Percentiles rank a stretch among this genome's conserved stretches.
phyloP scores from a whole-genome alignment of 2,797 vertebrate species.

The Ptychadena robeensis region DNA sequence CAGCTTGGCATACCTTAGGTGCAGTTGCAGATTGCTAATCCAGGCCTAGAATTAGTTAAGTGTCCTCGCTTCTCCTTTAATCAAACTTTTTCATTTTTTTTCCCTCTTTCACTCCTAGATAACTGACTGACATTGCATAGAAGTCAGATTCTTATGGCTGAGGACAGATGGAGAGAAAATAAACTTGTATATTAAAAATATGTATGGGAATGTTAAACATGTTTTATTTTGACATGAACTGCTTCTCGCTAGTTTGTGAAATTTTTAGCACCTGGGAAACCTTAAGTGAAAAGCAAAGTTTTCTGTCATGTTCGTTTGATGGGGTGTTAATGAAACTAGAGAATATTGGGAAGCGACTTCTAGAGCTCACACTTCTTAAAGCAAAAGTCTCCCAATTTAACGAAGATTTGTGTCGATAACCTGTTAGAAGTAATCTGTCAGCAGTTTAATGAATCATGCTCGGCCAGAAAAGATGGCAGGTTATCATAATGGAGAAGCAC shows the following conservation, averaged over 20 bases:
- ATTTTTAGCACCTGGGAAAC: conserved; percentile 56
- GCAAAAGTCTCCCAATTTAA: background rate
- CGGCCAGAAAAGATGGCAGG: too few relatives aligned
- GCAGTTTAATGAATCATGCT: too few relatives aligned
- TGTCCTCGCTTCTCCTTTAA: conserved; percentile 13
- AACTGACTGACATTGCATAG: conserved; percentile 18
- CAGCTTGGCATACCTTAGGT: too few relatives aligned
- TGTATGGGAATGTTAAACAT: conserved; percentile 52
- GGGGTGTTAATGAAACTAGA: conserved; percentile 55
- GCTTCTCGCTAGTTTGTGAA: conserved; percentile 50
- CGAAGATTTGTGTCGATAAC: too few relatives aligned
- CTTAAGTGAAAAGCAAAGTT: conserved; percentile 30
- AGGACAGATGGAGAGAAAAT: conserved; percentile 57
- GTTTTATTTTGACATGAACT: conserved; percentile 58
- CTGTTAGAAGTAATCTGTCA: too few relatives aligned
- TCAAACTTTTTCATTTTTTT: conserved; percentile 33
- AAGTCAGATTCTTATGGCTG: conserved; percentile 45
- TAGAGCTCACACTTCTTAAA: conserved; percentile 1
- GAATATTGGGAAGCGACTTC: conserved; percentile 14
- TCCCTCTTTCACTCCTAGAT: conserved; percentile 3
- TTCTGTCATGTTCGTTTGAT: conserved; percentile 49
- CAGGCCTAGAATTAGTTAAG: background rate
- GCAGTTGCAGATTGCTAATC: background rate
- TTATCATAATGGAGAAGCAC: too few relatives aligned
- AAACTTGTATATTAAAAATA: conserved; percentile 54